Evolutionary conservation across 2,888 invertebrate genomes (phyloP), one percentile per base, ranked within the genome.

Genomic region (Morinoia aosen): DNA sequence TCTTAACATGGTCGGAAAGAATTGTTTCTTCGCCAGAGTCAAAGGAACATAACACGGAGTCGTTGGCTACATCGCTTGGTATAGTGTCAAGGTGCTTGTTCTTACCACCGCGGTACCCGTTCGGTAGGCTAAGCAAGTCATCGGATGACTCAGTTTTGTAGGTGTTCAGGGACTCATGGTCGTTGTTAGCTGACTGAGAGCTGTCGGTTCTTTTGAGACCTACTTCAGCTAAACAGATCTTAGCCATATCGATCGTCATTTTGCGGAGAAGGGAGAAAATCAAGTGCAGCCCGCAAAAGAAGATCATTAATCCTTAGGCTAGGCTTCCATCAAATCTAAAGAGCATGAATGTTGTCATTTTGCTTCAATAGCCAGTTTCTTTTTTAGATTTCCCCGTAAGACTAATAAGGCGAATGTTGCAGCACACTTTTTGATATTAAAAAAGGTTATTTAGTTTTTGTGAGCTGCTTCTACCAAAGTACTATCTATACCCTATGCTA

Each of bases 231-330:
- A 93, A 33, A 57, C 57, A 57, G 56, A 93, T 57, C 33, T 93
- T 58, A 14, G 58, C 93, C 93, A 93, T 93, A 48, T 93, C 93
- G 93, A 93, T 48, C n/a, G 93, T 93, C 93, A 93, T 93, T 56
- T 93, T 58, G 56, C 58, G 93, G n/a, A 93, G 16, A 11, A 57
- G n/a, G n/a, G 93, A 93, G 48, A 57, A 93, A 57, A 93, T 56
- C 10, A 93, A 19, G 57, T 93, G 57, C 11, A 93, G 56, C 57
- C 93, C 93, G 25, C 93, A 93, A 57, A 93, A 93, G 33, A 57
- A 56, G 25, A 93, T 93, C 93, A 93, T 93, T 56, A 93, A 57
- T 40, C 76, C 33, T 76, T 33, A 76, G 76, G 76, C 76, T 33
- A 1, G 25, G 76, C 33, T 76, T 76, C 2, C 25, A 76, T 10